A percentile compares a stretch with the other conserved stretches of the same genome.
These are phyloP conservation scores for Muntiacus reevesi DNA, from an alignment of 2,113 vertebrate genomes.

Conservation along the genomic window DNA sequence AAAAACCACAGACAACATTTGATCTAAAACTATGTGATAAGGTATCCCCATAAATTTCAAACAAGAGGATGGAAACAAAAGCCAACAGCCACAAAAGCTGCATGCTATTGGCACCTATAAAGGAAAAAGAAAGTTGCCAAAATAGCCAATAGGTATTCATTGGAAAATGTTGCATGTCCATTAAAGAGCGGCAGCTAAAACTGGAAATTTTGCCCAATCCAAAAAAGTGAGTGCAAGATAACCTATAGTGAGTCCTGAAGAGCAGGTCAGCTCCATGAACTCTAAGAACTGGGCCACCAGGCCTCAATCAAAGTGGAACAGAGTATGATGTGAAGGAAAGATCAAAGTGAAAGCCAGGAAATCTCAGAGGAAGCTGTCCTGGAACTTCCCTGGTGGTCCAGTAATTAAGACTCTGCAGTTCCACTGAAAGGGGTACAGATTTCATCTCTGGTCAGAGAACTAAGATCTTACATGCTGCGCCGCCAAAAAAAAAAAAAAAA, in stretches of 20 bases:
- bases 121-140: neutral
- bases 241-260: neutral
- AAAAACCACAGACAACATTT: neutral
- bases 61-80: neutral
- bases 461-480: neutral
- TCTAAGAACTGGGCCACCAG: too few species aligned
- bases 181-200: neutral
- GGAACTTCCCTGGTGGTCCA: neutral
- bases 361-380: neutral
- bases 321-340: neutral
- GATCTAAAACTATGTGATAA: neutral
- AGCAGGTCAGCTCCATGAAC: neutral
- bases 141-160: neutral
- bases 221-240: neutral
- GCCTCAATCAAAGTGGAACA: neutral
- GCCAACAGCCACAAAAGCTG: neutral
- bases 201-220: neutral
- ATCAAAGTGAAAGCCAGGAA: neutral
- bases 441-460: neutral
- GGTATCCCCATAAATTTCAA: neutral
- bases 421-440: neutral
- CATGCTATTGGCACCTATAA: neutral
- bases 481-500: neutral
- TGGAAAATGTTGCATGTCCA: neutral
- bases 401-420: neutral